A percentile compares a stretch with the other conserved stretches of the same genome.
Evolutionary conservation across 1,140 invertebrate genomes (phyloP).

Genomic region (Drosophila chauvacae): DNA sequence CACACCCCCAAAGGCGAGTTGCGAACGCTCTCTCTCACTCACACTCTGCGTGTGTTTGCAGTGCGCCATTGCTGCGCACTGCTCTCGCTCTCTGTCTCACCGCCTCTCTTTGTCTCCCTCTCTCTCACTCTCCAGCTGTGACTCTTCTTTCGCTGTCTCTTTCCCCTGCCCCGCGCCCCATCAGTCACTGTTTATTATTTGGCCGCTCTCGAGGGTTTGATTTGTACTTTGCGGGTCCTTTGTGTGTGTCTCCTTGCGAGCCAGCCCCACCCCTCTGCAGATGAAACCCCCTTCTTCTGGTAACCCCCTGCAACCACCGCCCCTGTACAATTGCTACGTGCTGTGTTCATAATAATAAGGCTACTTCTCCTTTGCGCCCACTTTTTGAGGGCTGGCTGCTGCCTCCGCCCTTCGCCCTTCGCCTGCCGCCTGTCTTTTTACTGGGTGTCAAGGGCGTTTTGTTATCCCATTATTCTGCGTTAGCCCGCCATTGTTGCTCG

Average conservation of each 20-base stretch:
- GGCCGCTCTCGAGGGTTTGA: constrained; percentile 78
- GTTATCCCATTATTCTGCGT: constrained; percentile 84
- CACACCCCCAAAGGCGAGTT: constrained; percentile 68
- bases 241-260: constrained; percentile 51
- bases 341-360: constrained; percentile 82
- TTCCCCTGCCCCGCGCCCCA: constrained; percentile 8
- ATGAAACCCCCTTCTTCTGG: constrained; percentile 2
- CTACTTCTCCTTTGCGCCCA: constrained; percentile 60
- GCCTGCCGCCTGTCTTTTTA: constrained; percentile 61
- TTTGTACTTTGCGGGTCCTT: constrained; percentile 74
- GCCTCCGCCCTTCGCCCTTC: background rate
- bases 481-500: constrained; percentile 74
- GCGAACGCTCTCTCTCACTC: constrained; percentile 32
- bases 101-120: constrained; percentile 1
- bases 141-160: constrained; percentile 2
- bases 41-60: constrained; percentile 53
- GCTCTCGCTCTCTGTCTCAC: constrained; percentile 19
- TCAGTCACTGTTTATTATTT: constrained; percentile 66
- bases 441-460: constrained; percentile 85
- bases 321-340: constrained; percentile 68
- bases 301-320: constrained; percentile 1
- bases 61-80: constrained; percentile 71
- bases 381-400: constrained; percentile 70
- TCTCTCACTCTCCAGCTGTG: constrained; percentile 19
- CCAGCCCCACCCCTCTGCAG: constrained; percentile 1